These are phyloP conservation scores for Telenomus remus DNA, from an alignment of 1,140 invertebrate genomes.

Conservation along the genomic window DNA sequence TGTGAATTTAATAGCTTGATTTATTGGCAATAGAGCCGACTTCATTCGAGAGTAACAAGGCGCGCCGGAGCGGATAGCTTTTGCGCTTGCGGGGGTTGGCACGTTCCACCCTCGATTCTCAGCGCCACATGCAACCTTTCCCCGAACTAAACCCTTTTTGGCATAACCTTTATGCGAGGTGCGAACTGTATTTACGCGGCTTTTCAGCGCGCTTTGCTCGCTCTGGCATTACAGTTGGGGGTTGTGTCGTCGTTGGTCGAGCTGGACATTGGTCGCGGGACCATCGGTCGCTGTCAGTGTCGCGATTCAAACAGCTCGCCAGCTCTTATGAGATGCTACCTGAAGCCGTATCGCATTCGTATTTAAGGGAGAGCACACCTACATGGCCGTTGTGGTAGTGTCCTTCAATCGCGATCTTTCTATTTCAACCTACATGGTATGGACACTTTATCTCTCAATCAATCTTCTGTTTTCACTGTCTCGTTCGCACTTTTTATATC, in stretches of 20 bases:
- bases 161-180: slow-evolving; percentile 56
- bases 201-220: slow-evolving; percentile 23
- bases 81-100: slow-evolving; percentile 48
- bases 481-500: too few species aligned
- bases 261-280: too few species aligned
- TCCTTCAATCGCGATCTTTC: slow-evolving; percentile 15
- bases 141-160: slow-evolving; percentile 54
- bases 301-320: slow-evolving; percentile 9
- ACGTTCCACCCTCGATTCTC: slow-evolving; percentile 51
- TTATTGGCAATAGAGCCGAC: too few species aligned
- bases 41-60: too few species aligned
- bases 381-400: slow-evolving; percentile 29
- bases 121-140: slow-evolving; percentile 55
- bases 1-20: too few species aligned
- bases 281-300: slow-evolving; percentile 12
- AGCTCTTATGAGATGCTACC: slow-evolving; percentile 9
- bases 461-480: neutral
- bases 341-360: slow-evolving; percentile 2
- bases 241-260: slow-evolving; percentile 11
- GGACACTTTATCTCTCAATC: slow-evolving; percentile 13
- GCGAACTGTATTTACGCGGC: slow-evolving; percentile 45
- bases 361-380: slow-evolving; percentile 19
- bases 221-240: slow-evolving; percentile 20
- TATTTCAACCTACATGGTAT: slow-evolving; percentile 46
- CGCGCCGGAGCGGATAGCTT: too few species aligned